Evolutionary conservation across 2,113 vertebrate genomes (phyloP).

Genomic region (Corythoichthys intestinalis): DNA sequence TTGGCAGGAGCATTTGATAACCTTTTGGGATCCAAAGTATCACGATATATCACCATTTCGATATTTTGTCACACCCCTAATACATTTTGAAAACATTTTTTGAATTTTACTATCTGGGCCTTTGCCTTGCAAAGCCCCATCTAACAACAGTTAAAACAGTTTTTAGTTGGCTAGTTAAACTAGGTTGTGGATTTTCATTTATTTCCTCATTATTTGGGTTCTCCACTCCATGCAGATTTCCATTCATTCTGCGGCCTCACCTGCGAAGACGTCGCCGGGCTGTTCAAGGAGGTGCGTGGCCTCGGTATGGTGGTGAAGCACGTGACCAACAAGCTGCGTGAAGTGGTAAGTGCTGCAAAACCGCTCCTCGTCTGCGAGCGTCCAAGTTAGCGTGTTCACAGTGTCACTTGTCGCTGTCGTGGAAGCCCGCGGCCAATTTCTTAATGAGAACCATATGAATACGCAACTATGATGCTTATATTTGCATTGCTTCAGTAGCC

Average conservation of each 20-base stretch:
- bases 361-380: constrained; percentile 8
- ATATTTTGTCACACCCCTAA: no score
- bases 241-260: constrained; percentile 90
- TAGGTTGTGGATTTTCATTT: no score
- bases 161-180: no score
- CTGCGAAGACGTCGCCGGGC: constrained; percentile 86
- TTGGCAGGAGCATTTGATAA: no score
- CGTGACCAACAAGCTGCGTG: constrained; percentile 82
- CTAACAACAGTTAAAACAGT: no score
- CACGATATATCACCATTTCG: no score
- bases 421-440: constrained; percentile 44
- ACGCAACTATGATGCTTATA: constrained; percentile 56
- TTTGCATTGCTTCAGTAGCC: constrained; percentile 56
- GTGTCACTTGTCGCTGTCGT: constrained; percentile 59
- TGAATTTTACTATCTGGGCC: no score
- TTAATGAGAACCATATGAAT: constrained; percentile 68
- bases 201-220: neutral
- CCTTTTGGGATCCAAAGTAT: no score
- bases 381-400: constrained; percentile 33
- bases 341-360: constrained; percentile 81
- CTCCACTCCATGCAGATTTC: constrained; percentile 64
- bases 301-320: constrained; percentile 84
- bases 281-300: constrained; percentile 89
- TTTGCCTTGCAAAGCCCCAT: no score
- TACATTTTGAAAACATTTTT: no score